Percentiles rank a stretch among this genome's conserved stretches.
Evolutionary conservation across 2,797 vertebrate genomes (phyloP).

Genomic region (Trachurus trachurus): DNA sequence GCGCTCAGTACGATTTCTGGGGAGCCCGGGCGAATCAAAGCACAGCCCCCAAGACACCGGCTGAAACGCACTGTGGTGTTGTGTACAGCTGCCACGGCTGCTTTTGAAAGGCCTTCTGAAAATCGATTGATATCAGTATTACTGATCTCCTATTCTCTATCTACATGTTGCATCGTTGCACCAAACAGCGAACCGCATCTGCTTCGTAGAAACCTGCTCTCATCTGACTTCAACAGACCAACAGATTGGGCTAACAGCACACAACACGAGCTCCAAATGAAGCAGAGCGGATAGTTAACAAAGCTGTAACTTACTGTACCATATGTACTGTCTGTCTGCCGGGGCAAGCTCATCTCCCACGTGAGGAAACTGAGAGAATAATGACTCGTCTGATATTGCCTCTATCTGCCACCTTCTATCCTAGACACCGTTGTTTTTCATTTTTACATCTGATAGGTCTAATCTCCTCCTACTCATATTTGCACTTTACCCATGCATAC

Average conservation of each 20-base stretch:
- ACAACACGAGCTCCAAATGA: slow-evolving; percentile 13
- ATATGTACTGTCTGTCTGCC: background rate
- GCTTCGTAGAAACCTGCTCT: slow-evolving; percentile 55
- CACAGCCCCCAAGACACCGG: slow-evolving; percentile 35
- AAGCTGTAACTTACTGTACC: slow-evolving; percentile 38
- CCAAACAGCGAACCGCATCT: slow-evolving; percentile 49
- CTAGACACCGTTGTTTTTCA: background rate
- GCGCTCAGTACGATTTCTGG: slow-evolving; percentile 42
- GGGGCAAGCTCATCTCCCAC: background rate
- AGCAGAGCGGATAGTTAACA: slow-evolving; percentile 8
- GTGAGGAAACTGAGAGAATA: slow-evolving; percentile 12
- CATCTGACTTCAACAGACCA: slow-evolving; percentile 17
- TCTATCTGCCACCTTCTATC: slow-evolving; percentile 17
- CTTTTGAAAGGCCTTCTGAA: slow-evolving; percentile 40
- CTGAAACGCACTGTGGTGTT: slow-evolving; percentile 21
- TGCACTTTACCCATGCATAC: slow-evolving; percentile 26
- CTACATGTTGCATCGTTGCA: slow-evolving; percentile 49
- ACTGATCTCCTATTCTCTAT: slow-evolving; percentile 64
- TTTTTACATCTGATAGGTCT: slow-evolving; percentile 29
- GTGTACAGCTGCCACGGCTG: slow-evolving; percentile 18
- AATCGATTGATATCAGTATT: slow-evolving; percentile 58
- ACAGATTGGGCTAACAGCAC: slow-evolving; percentile 43
- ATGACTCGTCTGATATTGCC: slow-evolving; percentile 11
- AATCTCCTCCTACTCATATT: slow-evolving; percentile 38
- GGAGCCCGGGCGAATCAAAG: slow-evolving; percentile 60